Evolutionary conservation across 2,113 vertebrate species (phyloP).

Genomic region (Ageneiosus marmoratus): DNA sequence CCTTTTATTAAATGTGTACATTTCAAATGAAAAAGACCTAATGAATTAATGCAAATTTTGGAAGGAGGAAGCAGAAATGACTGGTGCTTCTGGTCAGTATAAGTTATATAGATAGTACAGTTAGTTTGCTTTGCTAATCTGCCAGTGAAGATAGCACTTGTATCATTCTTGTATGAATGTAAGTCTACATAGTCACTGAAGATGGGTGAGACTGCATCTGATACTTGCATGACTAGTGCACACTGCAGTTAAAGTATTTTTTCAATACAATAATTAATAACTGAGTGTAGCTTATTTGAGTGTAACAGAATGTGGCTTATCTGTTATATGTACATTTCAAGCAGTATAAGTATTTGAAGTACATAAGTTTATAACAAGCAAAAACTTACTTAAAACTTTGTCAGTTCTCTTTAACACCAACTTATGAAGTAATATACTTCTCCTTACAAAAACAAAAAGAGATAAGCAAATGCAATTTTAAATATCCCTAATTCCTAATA

Average conservation of each 20-base stretch:
- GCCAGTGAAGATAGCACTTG: not conserved
- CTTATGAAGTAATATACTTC: not conserved
- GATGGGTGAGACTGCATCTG: not conserved
- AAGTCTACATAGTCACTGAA: not conserved
- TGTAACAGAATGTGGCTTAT: too few relatives aligned
- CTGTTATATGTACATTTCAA: not conserved
- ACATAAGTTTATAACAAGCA: not conserved
- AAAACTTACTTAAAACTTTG: not conserved
- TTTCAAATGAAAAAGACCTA: not conserved
- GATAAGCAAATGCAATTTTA: constrained; percentile 31
- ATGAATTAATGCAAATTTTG: not conserved
- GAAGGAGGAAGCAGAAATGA: not conserved
- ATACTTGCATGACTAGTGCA: not conserved
- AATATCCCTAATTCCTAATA: constrained; percentile 37
- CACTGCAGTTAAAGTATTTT: not conserved
- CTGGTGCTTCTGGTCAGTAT: not conserved
- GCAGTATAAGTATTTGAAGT: not conserved
- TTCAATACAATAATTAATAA: not conserved
- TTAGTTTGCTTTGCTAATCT: not conserved
- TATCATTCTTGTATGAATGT: not conserved
- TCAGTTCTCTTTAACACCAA: not conserved
- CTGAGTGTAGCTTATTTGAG: not conserved
- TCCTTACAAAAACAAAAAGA: not conserved
- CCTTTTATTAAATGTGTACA: not conserved
- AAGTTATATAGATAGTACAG: not conserved